Conservation (phyloP, 2,113 vertebrate genomes). For the Myodes glareolus region DNA sequence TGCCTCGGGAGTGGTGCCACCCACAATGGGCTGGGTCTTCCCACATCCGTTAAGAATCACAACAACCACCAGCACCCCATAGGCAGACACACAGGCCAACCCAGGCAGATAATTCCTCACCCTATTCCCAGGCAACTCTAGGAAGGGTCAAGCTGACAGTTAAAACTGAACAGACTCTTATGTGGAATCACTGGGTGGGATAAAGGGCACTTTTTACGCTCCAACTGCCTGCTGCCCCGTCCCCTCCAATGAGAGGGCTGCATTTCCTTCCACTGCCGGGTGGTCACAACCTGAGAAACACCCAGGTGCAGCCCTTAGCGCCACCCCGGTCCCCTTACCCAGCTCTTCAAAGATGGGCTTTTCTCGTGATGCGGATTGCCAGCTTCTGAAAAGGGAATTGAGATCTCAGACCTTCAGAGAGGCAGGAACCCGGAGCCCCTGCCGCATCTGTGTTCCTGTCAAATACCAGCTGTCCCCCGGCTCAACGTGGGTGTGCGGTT, state of each 20-base stretch:
- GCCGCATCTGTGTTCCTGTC: accelerated
- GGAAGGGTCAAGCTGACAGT: neutral
- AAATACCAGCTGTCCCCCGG: accelerated
- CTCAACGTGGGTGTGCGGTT: accelerated
- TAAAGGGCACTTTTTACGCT: neutral
- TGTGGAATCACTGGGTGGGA: neutral
- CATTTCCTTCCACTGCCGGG: accelerated
- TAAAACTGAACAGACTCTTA: neutral
- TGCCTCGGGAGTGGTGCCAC: neutral
- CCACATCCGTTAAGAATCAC: neutral
- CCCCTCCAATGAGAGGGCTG: neutral
- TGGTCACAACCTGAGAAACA: neutral
- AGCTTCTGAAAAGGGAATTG: neutral
- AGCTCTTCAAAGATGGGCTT: neutral
- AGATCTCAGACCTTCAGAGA: neutral
- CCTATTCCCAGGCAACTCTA: neutral
- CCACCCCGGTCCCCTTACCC: neutral
- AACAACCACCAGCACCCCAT: too few species aligned
- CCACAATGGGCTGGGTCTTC: neutral
- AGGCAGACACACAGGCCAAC: neutral
- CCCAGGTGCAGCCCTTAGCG: neutral
- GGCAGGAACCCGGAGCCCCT: neutral
- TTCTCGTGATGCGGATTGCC: neutral
- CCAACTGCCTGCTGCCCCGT: too few species aligned
- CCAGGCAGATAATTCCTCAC: neutral